These are phyloP conservation scores for Polylopha cassiicola DNA, from an alignment of 2,888 invertebrate species.

Conservation along the genomic window DNA sequence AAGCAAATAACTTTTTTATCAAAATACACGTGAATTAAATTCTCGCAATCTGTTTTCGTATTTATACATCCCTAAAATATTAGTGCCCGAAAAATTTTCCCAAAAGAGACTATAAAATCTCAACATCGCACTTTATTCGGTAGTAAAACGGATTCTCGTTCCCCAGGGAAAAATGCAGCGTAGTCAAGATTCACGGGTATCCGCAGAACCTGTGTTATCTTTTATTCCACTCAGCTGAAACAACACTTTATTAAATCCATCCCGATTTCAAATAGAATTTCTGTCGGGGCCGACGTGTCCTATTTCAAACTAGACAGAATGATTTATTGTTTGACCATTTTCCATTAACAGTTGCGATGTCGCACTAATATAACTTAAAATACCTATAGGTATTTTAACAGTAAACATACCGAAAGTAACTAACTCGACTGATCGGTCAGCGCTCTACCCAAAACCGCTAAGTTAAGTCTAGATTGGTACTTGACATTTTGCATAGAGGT, in stretches of 20 bases:
- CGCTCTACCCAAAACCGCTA: too few relatives aligned
- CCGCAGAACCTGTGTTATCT: conserved; percentile 5
- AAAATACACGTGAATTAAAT: too few relatives aligned
- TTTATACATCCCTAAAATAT: conserved; percentile 14
- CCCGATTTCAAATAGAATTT: conserved; percentile 15
- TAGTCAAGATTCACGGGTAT: conserved; percentile 16
- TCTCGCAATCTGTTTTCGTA: conserved; percentile 12
- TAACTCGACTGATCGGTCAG: too few relatives aligned
- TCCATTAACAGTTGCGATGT: conserved; percentile 8
- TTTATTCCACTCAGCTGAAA: conserved; percentile 4
- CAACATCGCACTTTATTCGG: conserved; percentile 28
- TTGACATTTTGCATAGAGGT: too few relatives aligned
- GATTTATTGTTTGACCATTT: conserved; percentile 19
- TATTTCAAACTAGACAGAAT: conserved; percentile 16
- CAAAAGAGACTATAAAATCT: conserved; percentile 22
- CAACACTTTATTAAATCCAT: conserved; percentile 5
- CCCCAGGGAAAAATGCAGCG: conserved; percentile 18
- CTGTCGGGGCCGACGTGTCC: conserved; percentile 9
- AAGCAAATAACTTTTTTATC: too few relatives aligned
- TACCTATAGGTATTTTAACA: too few relatives aligned
- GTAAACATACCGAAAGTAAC: too few relatives aligned
- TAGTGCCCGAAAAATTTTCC: conserved; percentile 20
- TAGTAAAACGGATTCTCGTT: conserved; percentile 26
- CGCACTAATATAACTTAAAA: too few relatives aligned
- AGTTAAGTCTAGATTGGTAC: too few relatives aligned